A percentile compares a stretch with the other conserved stretches of the same genome.
These are phyloP conservation scores for Pyrrhia umbra DNA, from an alignment of 2,888 invertebrate genomes.

Conservation along the genomic window DNA sequence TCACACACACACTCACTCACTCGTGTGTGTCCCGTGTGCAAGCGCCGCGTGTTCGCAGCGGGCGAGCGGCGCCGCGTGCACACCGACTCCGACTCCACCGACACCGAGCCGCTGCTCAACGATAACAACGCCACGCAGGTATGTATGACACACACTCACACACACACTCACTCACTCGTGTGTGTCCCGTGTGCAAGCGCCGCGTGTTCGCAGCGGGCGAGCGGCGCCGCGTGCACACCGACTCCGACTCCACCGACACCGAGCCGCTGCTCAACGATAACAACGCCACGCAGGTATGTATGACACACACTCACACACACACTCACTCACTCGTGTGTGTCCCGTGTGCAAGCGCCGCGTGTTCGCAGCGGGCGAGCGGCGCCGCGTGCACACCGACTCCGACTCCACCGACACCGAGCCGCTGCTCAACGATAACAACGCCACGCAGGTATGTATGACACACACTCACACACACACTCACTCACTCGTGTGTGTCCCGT, in stretches of 20 bases:
- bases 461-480: too few relatives aligned
- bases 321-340: too few relatives aligned
- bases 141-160: background rate
- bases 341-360: too few relatives aligned
- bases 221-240: conserved; percentile 61
- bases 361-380: conserved; percentile 94
- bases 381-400: conserved; percentile 40
- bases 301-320: too few relatives aligned
- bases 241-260: too few relatives aligned
- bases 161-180: background rate
- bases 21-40: too few relatives aligned
- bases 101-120: conserved; percentile 29
- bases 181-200: too few relatives aligned
- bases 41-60: conserved; percentile 97
- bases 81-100: too few relatives aligned
- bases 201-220: conserved; percentile 97
- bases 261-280: conserved; percentile 34
- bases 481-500: conserved; percentile 97
- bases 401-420: conserved; percentile 8
- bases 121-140: conserved; percentile 19
- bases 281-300: conserved; percentile 15
- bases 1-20: background rate
- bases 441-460: conserved; percentile 14
- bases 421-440: conserved; percentile 21
- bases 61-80: conserved; percentile 88